Evolutionary conservation across 2,797 vertebrate species (phyloP), one percentile per base, ranked within the genome.

Genomic region (Pangasius krempfi): DNA sequence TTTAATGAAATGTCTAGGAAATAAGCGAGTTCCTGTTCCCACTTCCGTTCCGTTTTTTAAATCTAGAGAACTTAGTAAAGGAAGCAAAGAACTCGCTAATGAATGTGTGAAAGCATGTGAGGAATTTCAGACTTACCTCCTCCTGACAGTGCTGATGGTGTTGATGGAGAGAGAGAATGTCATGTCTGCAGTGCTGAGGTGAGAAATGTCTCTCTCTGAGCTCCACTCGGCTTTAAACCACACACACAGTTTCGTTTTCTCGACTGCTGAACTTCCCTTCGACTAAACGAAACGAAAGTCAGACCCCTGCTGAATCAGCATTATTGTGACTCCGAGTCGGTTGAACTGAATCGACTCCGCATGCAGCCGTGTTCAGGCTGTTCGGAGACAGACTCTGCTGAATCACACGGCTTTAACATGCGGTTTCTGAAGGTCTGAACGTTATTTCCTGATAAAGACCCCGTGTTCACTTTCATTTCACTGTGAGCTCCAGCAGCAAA

Each of bases 181-280:
- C n/a, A 33, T 25, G 9, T n/a, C 33, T 62, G 33, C 22, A 2
- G 58, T 64, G 40, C 60, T 4, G 2, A 64, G 27, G 22, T 7
- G 58, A 7, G 20, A 64, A 64, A 62, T 83, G 22, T 54, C 52
- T 8, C 58, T 50, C 22, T 40, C 22, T 47, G 20, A 27, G 80
- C 37, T 47, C 9, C 10, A 10, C 10, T 64, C 25, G 3, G 79
- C 14, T 66, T 47, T 50, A n/a, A 66, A n/a, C 66, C 2, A 0
- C 18, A 37, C 60, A 8, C 40, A 50, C 22, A 60, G 80, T 83
- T 83, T 83, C 80, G 12, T 5, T 83, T 83, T 83, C 30, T n/a
- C n/a, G n/a, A n/a, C n/a, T n/a, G n/a, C n/a, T n/a, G n/a, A n/a
- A n/a, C n/a, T n/a, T n/a, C n/a, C n/a, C n/a, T n/a, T n/a, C n/a